Percentiles rank a stretch among this genome's conserved stretches.
These are phyloP conservation scores for Cerceris ruficornis DNA, from an alignment of 2,888 invertebrate genomes.

Conservation along the genomic window DNA sequence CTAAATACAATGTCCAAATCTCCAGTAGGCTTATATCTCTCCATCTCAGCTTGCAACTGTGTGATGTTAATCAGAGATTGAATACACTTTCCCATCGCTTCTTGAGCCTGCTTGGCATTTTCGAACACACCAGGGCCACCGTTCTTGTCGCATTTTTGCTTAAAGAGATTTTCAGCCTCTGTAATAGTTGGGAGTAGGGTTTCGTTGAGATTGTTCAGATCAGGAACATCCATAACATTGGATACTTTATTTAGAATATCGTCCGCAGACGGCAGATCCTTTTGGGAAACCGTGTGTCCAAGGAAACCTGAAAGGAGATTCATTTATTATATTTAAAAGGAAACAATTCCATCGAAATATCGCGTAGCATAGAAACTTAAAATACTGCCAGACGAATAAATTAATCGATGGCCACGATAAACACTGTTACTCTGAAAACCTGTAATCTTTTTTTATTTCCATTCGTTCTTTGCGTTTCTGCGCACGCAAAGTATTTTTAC, in stretches of 20 bases:
- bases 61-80: conserved; percentile 84
- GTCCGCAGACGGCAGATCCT: conserved; percentile 56
- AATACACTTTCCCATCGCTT: conserved; percentile 83
- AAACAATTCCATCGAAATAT: no score
- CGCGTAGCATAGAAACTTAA: no score
- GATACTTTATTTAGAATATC: conserved; percentile 57
- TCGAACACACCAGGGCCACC: conserved; percentile 84
- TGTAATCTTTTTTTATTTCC: no score
- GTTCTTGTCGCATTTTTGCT: conserved; percentile 87
- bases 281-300: conserved; percentile 52
- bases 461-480: no score
- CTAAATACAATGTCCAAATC: conserved; percentile 88
- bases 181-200: conserved; percentile 76
- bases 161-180: conserved; percentile 83
- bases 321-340: neutral
- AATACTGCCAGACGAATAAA: no score
- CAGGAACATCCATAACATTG: conserved; percentile 54
- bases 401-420: no score
- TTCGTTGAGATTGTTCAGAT: conserved; percentile 71
- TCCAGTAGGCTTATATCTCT: conserved; percentile 87
- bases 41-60: conserved; percentile 86
- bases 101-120: conserved; percentile 82
- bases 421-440: no score
- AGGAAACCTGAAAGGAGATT: conserved; percentile 51
- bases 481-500: no score